These are phyloP conservation scores for Trissonchulus latispiculum DNA, from an alignment of 2,888 invertebrate genomes.

Conservation along the genomic window DNA sequence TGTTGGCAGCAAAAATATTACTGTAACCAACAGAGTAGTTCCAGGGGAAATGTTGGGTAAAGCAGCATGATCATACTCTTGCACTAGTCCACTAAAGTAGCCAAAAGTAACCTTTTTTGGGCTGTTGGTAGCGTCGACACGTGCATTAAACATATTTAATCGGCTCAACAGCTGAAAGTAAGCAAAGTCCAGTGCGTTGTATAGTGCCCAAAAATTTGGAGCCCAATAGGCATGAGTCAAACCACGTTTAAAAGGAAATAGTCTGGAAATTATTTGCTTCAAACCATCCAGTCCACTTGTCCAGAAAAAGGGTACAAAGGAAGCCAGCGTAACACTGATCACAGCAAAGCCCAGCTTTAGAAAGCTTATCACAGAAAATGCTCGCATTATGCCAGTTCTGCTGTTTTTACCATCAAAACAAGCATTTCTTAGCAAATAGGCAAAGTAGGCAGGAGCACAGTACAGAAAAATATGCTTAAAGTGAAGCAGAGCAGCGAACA, in stretches of 20 bases:
- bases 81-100: conserved; percentile 75
- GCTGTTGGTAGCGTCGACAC: neutral
- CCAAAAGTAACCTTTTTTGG: neutral
- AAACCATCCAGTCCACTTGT: conserved; percentile 30
- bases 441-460: conserved; percentile 79
- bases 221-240: conserved; percentile 98
- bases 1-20: conserved; percentile 56
- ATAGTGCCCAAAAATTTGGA: conserved; percentile 94
- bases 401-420: no score
- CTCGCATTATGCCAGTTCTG: neutral
- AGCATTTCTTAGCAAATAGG: conserved; percentile 51
- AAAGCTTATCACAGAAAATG: conserved; percentile 53
- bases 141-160: no score
- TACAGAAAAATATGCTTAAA: conserved; percentile 95
- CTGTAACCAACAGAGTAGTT: conserved; percentile 63
- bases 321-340: conserved; percentile 58
- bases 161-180: conserved; percentile 26
- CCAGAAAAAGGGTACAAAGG: conserved; percentile 72
- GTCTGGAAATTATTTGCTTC: conserved; percentile 50
- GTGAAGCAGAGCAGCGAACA: conserved; percentile 76
- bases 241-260: conserved; percentile 94
- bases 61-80: conserved; percentile 70
- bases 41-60: conserved; percentile 67
- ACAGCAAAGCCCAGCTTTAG: conserved; percentile 58
- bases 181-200: conserved; percentile 63